These are phyloP conservation scores for Psilanteris sp. DNA, from an alignment of 1,140 invertebrate genomes.

Conservation along the genomic window DNA sequence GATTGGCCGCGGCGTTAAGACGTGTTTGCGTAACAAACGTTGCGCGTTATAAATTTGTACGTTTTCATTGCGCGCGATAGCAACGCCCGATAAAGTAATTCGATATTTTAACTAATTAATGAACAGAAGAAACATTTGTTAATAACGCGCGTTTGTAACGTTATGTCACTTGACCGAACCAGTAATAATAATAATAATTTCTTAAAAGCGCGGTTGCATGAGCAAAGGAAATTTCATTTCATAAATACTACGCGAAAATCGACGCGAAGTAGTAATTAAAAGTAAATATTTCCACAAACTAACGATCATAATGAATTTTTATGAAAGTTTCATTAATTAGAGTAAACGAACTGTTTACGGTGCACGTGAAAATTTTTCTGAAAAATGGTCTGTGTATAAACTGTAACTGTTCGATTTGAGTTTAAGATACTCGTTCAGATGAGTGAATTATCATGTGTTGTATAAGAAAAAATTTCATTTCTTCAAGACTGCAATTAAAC, in stretches of 20 bases:
- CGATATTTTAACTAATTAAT: too few relatives aligned
- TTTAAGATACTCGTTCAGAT: too few relatives aligned
- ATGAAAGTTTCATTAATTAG: conserved; percentile 48
- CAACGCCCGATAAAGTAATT: too few relatives aligned
- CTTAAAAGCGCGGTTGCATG: conserved; percentile 9
- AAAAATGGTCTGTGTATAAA: conserved; percentile 15
- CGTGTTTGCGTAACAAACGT: too few relatives aligned
- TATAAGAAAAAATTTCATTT: too few relatives aligned
- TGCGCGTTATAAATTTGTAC: too few relatives aligned
- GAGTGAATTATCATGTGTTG: too few relatives aligned
- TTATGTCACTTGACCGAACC: conserved; percentile 8
- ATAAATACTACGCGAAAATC: conserved; percentile 3
- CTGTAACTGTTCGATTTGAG: not conserved
- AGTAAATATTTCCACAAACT: conserved; percentile 32
- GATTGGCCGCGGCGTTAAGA: too few relatives aligned
- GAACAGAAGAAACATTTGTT: too few relatives aligned
- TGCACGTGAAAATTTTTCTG: conserved; percentile 16
- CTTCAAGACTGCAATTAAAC: too few relatives aligned
- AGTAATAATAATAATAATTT: conserved; percentile 10
- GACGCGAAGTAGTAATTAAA: conserved; percentile 22
- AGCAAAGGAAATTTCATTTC: conserved; percentile 17
- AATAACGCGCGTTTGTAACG: not conserved
- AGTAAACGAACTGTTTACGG: conserved; percentile 23
- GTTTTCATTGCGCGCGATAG: too few relatives aligned
- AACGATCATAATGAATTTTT: conserved; percentile 40